A percentile compares a stretch with the other conserved stretches of the same genome.
phyloP scores from a whole-genome alignment of 2,797 vertebrate species.

The Sebastes oblongus region DNA sequence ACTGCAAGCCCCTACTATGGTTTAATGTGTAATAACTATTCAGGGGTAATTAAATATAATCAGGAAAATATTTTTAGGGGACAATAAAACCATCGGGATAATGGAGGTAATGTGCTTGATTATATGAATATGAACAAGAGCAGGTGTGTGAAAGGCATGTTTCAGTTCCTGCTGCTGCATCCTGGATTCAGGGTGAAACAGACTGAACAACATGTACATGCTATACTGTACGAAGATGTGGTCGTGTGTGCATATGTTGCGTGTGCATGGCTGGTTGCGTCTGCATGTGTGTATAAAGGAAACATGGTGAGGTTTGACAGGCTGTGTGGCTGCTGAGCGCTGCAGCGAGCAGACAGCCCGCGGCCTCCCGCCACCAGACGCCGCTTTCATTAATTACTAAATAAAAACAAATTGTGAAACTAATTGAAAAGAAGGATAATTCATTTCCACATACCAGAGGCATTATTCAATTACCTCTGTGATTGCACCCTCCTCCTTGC shows the following conservation, averaged over 20 bases:
- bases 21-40: constrained; percentile 69
- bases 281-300: constrained; percentile 65
- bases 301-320: constrained; percentile 64
- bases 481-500: constrained; percentile 55
- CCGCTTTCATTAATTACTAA: constrained; percentile 87
- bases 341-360: constrained; percentile 65
- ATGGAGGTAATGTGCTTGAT: constrained; percentile 57
- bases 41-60: constrained; percentile 71
- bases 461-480: constrained; percentile 83
- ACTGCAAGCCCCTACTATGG: constrained; percentile 34
- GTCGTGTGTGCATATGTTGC: constrained; percentile 37
- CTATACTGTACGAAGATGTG: constrained; percentile 25
- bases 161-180: constrained; percentile 27
- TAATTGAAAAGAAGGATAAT: constrained; percentile 86
- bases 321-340: constrained; percentile 46
- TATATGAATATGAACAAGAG: constrained; percentile 46
- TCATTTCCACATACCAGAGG: constrained; percentile 84
- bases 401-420: constrained; percentile 88
- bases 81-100: constrained; percentile 68
- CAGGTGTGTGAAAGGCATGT: constrained; percentile 25
- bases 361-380: constrained; percentile 75
- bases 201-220: constrained; percentile 22
- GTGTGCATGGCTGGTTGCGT: constrained; percentile 49
- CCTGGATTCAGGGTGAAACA: constrained; percentile 23
- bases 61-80: constrained; percentile 56